Evolutionary conservation across 2,113 vertebrate genomes (phyloP).

Genomic region (Trinectes maculatus): DNA sequence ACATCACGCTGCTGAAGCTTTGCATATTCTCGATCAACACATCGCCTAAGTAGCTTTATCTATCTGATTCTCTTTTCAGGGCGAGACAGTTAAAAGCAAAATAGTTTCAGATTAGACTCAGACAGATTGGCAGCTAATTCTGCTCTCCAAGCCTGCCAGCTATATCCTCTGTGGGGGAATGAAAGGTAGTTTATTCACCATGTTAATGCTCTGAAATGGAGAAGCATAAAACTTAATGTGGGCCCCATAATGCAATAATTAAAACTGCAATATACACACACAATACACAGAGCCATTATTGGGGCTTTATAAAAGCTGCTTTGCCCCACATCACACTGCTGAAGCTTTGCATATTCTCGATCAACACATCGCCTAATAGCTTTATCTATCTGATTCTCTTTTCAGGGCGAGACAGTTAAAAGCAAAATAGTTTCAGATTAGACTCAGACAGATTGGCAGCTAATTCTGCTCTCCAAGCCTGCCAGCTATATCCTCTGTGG

Average conservation of each 20-base stretch:
- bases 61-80: conserved; percentile 18
- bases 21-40: no score
- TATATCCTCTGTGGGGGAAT: neutral
- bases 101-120: conserved; percentile 7
- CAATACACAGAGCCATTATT: conserved; percentile 8
- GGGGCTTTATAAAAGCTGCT: neutral
- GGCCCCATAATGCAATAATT: conserved; percentile 20
- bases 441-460: conserved; percentile 13
- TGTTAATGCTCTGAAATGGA: conserved; percentile 10
- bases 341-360: conserved; percentile 5
- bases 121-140: conserved; percentile 16
- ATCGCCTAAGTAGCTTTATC: conserved; percentile 6
- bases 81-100: conserved; percentile 12
- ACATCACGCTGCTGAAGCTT: neutral
- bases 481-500: neutral
- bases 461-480: conserved; percentile 1
- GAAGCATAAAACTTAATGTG: conserved; percentile 19
- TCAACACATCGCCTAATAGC: conserved; percentile 3
- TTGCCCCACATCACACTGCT: neutral
- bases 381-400: conserved; percentile 20
- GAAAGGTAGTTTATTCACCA: conserved; percentile 15
- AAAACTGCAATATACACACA: neutral
- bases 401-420: conserved; percentile 6
- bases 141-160: conserved; percentile 1
- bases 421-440: conserved; percentile 12